Percentiles rank a stretch among this genome's conserved stretches.
phyloP scores from a whole-genome alignment of 2,888 invertebrate genomes.

The Autographa pulchrina region DNA sequence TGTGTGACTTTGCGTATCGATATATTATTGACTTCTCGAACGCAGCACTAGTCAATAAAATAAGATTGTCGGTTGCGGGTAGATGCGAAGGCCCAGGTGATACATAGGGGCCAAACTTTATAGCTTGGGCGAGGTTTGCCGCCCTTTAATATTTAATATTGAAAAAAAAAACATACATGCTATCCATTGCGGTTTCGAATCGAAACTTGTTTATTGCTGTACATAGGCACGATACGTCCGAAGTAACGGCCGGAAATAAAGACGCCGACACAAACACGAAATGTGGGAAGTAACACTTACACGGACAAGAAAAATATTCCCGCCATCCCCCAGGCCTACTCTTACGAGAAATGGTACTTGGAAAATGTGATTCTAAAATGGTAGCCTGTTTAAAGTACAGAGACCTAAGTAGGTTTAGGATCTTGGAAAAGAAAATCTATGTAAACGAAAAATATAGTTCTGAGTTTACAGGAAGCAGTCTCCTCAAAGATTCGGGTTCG shows the following conservation, averaged over 20 bases:
- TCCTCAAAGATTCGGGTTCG: too few relatives aligned
- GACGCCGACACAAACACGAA: slow-evolving; percentile 41
- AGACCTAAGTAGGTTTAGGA: background rate
- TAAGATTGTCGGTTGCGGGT: slow-evolving; percentile 81
- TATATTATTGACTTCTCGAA: slow-evolving; percentile 57
- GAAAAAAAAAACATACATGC: slow-evolving; percentile 75
- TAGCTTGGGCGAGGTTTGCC: slow-evolving; percentile 83
- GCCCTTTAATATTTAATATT: slow-evolving; percentile 86
- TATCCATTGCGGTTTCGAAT: slow-evolving; percentile 76
- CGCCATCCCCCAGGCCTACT: slow-evolving; percentile 17
- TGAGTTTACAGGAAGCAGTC: too few relatives aligned
- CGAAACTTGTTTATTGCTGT: slow-evolving; percentile 76
- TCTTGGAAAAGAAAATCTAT: background rate
- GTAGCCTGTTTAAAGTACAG: background rate
- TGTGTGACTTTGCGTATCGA: slow-evolving; percentile 48
- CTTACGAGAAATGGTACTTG: background rate
- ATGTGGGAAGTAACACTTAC: slow-evolving; percentile 21
- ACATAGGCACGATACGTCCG: slow-evolving; percentile 56
- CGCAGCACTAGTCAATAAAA: slow-evolving; percentile 79
- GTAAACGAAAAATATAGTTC: too few relatives aligned
- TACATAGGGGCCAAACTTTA: slow-evolving; percentile 84
- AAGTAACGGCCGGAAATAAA: slow-evolving; percentile 56
- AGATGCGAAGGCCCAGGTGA: slow-evolving; percentile 81
- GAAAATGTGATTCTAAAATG: slow-evolving; percentile 7
- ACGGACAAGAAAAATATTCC: slow-evolving; percentile 9